Conservation (phyloP, 2,797 vertebrate genomes). For the Pangasius krempfi region DNA sequence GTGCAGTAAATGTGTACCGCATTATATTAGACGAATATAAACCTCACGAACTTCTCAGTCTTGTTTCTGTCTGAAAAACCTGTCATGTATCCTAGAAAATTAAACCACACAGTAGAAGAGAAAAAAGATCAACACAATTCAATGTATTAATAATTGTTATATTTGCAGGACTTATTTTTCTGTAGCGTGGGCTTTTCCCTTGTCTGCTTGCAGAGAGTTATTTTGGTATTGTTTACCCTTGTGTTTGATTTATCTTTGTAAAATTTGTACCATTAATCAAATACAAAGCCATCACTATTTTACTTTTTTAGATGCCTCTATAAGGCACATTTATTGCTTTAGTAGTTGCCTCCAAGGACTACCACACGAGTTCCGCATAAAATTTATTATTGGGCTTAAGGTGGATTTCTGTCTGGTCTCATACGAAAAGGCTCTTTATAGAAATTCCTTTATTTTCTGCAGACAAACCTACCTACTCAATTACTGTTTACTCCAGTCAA, state of each 20-base stretch:
- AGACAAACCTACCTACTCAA: not conserved
- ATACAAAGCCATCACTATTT: conserved; percentile 27
- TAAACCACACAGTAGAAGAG: conserved; percentile 4
- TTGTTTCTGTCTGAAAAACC: conserved; percentile 41
- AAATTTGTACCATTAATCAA: conserved; percentile 64
- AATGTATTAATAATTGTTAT: conserved; percentile 20
- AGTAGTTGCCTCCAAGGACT: conserved; percentile 53
- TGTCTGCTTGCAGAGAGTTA: conserved; percentile 57
- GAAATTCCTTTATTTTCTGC: conserved; percentile 6
- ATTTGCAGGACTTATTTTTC: conserved; percentile 36
- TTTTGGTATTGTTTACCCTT: conserved; percentile 54
- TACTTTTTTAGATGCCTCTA: conserved; percentile 49
- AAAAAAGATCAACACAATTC: conserved; percentile 11
- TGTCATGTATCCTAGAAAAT: conserved; percentile 38
- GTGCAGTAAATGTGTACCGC: not conserved
- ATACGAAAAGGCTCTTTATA: conserved; percentile 27
- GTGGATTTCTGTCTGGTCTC: conserved; percentile 54
- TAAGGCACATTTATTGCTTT: conserved; percentile 35
- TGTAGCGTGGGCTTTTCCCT: conserved; percentile 51
- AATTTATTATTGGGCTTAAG: conserved; percentile 64
- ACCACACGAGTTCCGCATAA: conserved; percentile 56
- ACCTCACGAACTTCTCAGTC: conserved; percentile 44
- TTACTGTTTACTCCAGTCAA: not conserved
- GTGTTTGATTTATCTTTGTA: conserved; percentile 59
- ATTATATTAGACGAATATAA: conserved; percentile 25